phyloP scores from a whole-genome alignment of 2,888 invertebrate species.

The Platycheirus albimanus region DNA sequence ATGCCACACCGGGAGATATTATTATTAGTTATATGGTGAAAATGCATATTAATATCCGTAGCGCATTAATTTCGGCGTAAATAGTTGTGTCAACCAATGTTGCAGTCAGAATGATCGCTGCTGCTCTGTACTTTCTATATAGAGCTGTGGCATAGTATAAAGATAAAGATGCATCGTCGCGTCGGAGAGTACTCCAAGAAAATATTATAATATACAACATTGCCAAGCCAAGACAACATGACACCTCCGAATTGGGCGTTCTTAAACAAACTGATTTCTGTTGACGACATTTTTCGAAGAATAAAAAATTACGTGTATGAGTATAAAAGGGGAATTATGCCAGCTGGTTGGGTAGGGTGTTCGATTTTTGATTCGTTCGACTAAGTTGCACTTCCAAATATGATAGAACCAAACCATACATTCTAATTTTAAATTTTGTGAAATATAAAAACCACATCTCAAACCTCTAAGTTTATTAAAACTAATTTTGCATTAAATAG shows the following conservation, averaged over 20 bases:
- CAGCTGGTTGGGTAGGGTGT: background rate
- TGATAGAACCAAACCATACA: no score
- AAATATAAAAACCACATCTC: no score
- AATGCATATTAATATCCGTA: conserved; percentile 74
- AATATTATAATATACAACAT: conserved; percentile 34
- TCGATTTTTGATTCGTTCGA: background rate
- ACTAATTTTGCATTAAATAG: no score
- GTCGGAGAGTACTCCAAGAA: conserved; percentile 32
- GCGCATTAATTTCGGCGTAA: conserved; percentile 74
- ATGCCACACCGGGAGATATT: conserved; percentile 67
- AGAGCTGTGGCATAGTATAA: conserved; percentile 11
- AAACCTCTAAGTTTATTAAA: no score
- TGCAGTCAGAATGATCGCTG: conserved; percentile 55
- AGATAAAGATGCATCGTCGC: conserved; percentile 60
- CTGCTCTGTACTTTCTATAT: conserved; percentile 33
- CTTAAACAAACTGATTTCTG: conserved; percentile 70
- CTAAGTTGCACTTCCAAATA: no score
- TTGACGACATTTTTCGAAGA: conserved; percentile 71
- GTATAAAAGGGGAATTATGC: conserved; percentile 9
- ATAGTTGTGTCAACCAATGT: conserved; percentile 71
- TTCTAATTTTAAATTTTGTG: no score
- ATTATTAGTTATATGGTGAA: conserved; percentile 75
- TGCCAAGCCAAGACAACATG: conserved; percentile 60
- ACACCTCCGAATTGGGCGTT: conserved; percentile 67
- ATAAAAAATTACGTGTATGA: conserved; percentile 16